Base-by-base conservation (phyloP, 1,140 invertebrate species). In the Sesamia nonagrioides region DNA sequence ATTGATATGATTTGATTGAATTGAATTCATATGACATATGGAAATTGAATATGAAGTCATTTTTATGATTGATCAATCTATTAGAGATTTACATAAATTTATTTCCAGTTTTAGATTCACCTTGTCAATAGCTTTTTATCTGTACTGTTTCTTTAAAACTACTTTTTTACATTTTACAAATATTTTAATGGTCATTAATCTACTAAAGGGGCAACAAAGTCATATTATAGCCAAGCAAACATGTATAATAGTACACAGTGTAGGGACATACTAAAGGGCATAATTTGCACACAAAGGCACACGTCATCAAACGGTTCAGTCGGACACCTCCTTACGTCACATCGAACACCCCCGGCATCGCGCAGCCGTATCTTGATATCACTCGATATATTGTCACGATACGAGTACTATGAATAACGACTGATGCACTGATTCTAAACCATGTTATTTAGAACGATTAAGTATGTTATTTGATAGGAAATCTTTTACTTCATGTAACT, bases 291-390 rank as follows among this genome's bases (percentile, higher is more conserved):
- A 79, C 76, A 81, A 82, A 78, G 75, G 77, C 58, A 83, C 78
- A 80, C 58, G 79, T 71, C 69, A 81, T 81, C 79, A 84, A 80
- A 80, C 74, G 72, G 73, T 45, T 79, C 77, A 82, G 77, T 80
- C 75, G 81, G 69, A 85, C 84, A 85, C 81, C 82, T 87, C 81
- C 58, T 72, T 78, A 86, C 81, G 84, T 79, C 76, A 76, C 77
- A 77, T 45, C 58, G 81, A 80, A 80, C 77, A 85, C 73, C 75
- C 61, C 58, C 35, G 37, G 37, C 27, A 27, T 27, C 35, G 9
- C 50, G 60, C 48, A 17, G 61, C 69, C 58, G 17, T 75, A 84
- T 82, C 77, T 78, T 66, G 60, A 54, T 71, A 79, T 61, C 61
- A 69, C 45, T 76, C 78, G 77, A 82, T 54, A 77, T 84, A 42